Evolutionary conservation across 2,888 invertebrate species (phyloP), one percentile per base, ranked within the genome.

Genomic region (Agrotis ipsilon): DNA sequence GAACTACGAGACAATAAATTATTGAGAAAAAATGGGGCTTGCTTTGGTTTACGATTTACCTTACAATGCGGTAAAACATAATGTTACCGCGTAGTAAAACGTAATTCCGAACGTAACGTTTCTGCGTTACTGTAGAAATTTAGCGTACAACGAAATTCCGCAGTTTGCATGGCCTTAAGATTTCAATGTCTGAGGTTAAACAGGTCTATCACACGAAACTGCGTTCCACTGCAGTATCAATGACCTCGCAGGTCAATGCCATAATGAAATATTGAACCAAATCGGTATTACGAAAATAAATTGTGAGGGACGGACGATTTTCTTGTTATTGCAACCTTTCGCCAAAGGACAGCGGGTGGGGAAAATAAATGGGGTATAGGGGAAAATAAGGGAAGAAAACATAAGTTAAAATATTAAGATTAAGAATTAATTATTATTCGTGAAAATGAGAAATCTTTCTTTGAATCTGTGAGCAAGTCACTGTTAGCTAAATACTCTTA

Each of bases 181-280:
- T 63, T 58, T 58, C 1, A 54, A 65, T 67, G 13, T 76, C 71
- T 72, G 45, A 61, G 51, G 51, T 70, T 70, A 64, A 69, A 69
- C 74, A 74, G 60, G 61, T 58, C 64, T 55, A 72, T 49, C 39
- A 27, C 46, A 64, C 24, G 46, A 67, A 72, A 77, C n/a, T 57
- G 64, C 78, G 52, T 57, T 45, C 46, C 27, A 49, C 45, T 59
- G 62, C 74, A 77, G 61, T 61, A 59, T 32, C 69, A 63, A 74
- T 32, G 58, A 78, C 57, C 61, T 11, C 46, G n/a, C 39, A 32
- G 78, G 63, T 78, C 69, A 78, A 24, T 65, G 52, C 73, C 64
- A 49, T 51, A 48, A 68, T 45, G 19, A 49, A 73, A 73, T 67
- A 54, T 55, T 73, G 48, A 24, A 67, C 43, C 19, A 46, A 66